Evolutionary conservation across 2,113 vertebrate species (phyloP).

Genomic region (Kobus ellipsiprymnus): DNA sequence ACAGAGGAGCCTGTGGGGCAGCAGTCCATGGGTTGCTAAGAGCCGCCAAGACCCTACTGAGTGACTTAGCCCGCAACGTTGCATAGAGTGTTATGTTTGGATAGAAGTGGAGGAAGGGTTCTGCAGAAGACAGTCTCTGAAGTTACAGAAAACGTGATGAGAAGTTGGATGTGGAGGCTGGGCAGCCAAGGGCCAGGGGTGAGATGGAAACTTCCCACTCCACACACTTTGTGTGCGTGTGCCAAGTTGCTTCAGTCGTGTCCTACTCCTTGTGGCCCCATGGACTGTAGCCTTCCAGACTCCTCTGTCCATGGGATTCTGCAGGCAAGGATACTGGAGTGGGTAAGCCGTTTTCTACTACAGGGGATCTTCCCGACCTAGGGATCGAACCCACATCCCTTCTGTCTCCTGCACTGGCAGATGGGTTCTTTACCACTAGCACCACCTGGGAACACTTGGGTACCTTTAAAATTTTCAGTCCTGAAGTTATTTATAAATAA

Average conservation of each 20-base stretch:
- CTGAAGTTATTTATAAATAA: neutral
- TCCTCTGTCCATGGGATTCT: neutral
- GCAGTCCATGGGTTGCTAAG: neutral
- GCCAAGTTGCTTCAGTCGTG: neutral
- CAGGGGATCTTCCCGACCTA: neutral
- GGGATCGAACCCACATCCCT: neutral
- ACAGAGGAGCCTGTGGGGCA: neutral
- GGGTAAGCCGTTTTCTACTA: neutral
- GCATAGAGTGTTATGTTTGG: neutral
- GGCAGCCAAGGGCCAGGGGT: neutral
- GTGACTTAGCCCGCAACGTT: neutral
- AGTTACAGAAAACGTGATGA: neutral
- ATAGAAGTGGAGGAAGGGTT: neutral
- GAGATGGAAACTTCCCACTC: neutral
- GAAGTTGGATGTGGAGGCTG: neutral
- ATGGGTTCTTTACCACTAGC: neutral
- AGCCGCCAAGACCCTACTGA: neutral
- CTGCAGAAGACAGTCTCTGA: neutral
- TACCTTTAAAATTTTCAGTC: neutral
- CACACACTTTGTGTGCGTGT: neutral
- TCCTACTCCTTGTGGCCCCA: neutral
- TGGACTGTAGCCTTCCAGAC: neutral
- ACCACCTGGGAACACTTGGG: neutral
- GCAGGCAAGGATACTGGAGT: neutral
- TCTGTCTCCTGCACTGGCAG: neutral